Conservation (phyloP, 2,797 vertebrate species). For the Helicolenus hilgendorfi region DNA sequence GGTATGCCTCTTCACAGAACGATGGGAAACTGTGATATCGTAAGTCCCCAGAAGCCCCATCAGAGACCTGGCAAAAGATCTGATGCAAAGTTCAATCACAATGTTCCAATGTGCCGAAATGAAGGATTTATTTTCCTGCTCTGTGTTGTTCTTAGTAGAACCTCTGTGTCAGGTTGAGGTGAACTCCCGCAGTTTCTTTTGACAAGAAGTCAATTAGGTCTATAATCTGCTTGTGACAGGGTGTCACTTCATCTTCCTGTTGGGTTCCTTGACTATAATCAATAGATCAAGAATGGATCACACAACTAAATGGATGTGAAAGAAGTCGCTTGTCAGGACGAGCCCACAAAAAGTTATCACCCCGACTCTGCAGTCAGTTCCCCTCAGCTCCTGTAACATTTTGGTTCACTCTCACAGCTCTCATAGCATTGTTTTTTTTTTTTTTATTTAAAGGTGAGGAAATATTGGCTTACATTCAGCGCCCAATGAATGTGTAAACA, state of each 20-base stretch:
- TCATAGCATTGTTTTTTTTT: no score
- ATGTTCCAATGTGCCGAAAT: constrained; percentile 10
- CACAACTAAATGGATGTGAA: no score
- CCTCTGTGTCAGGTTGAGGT: background rate
- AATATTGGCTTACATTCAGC: no score
- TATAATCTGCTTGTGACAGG: background rate
- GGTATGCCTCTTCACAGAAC: background rate
- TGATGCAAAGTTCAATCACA: background rate
- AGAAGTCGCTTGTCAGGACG: no score
- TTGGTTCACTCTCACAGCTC: no score
- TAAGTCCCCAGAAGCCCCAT: background rate
- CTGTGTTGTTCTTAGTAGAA: background rate
- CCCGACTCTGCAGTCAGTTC: no score
- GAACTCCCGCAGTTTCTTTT: background rate
- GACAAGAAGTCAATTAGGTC: background rate
- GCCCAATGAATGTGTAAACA: no score
- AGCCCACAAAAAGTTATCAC: no score
- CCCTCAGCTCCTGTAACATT: no score
- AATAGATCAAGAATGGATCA: no score
- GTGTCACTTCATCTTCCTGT: background rate
- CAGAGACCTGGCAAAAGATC: constrained; percentile 34
- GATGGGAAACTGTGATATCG: constrained; percentile 13
- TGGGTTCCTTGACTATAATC: no score
- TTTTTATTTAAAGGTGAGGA: no score
- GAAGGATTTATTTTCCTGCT: constrained; percentile 10